phyloP scores from a whole-genome alignment of 2,888 invertebrate genomes.

The Tethea ocularis region DNA sequence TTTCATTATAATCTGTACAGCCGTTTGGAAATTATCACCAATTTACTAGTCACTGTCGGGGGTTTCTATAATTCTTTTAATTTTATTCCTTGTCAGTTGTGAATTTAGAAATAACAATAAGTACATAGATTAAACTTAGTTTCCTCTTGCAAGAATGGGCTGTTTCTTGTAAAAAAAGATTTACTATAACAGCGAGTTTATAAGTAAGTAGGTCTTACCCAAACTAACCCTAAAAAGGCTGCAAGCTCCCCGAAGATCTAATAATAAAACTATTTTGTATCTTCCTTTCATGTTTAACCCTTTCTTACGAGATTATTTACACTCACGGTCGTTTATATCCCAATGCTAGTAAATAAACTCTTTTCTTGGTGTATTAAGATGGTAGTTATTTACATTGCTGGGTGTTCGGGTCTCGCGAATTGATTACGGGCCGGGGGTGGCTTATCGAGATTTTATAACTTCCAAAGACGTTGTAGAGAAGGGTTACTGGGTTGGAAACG shows the following conservation, averaged over 20 bases:
- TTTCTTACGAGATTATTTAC: conserved; percentile 16
- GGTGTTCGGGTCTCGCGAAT: conserved; percentile 6
- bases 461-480: conserved; percentile 1
- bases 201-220: background rate
- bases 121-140: background rate
- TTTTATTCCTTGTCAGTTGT: too few relatives aligned
- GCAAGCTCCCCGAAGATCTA: conserved; percentile 4
- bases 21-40: too few relatives aligned
- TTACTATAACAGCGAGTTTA: background rate
- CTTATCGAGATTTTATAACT: conserved; percentile 11
- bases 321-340: conserved; percentile 11
- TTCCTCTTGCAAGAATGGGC: too few relatives aligned
- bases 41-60: too few relatives aligned
- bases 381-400: conserved; percentile 18
- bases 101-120: too few relatives aligned
- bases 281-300: conserved; percentile 16
- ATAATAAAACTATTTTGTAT: conserved; percentile 15
- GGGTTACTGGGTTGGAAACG: conserved; percentile 5
- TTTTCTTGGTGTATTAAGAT: conserved; percentile 14
- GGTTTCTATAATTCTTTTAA: too few relatives aligned
- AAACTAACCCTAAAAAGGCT: background rate
- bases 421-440: conserved; percentile 6
- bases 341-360: conserved; percentile 14
- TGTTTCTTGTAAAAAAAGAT: background rate
- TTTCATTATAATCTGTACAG: too few relatives aligned